Evolutionary conservation across 2,888 invertebrate genomes (phyloP), one percentile per base, ranked within the genome.

Genomic region (Argyresthia albistria): DNA sequence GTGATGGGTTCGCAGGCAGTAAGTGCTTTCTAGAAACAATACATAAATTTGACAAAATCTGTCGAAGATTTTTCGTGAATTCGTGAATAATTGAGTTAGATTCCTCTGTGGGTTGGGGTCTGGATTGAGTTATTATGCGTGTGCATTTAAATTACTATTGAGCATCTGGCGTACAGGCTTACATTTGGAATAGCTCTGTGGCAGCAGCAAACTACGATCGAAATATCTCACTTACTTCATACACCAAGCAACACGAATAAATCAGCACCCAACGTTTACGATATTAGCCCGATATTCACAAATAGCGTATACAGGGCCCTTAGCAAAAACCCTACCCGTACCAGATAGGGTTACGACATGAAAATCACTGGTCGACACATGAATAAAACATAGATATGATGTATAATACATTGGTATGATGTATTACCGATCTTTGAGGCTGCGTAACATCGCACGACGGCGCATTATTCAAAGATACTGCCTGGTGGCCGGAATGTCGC

Each of bases 291-390:
- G 48, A 35, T 9, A 55, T 66, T 65, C 69, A 67, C 69, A 70
- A 73, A 76, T 76, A 67, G 67, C 58, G 60, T 60, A 63, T 62
- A 57, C 55, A 59, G 52, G 54, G 55, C 25, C 43, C 14, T 43
- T 12, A 52, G 69, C 70, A 79, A 80, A 77, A 78, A 78, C 73
- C 42, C 42, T 42, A 11, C 11, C 11, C 42, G 12, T 42, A 42
- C 12, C 11, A 10, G 42, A 42, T 10, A 6, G 55, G 59, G 64
- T 80, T 80, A 67, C 80, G 67, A 80, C 79, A 80, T 77, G 73
- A 69, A 77, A 76, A 74, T 72, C 70, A 66, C 70, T 67, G 70
- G 74, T 76, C 70, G 69, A 73, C 70, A 62, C 65, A 81, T 83
- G 77, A 81, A 83, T 82, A 76, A 82, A 68, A 76, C 76, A 82